phyloP scores from a whole-genome alignment of 2,888 invertebrate genomes.

The Leptinotarsa tumamoca region DNA sequence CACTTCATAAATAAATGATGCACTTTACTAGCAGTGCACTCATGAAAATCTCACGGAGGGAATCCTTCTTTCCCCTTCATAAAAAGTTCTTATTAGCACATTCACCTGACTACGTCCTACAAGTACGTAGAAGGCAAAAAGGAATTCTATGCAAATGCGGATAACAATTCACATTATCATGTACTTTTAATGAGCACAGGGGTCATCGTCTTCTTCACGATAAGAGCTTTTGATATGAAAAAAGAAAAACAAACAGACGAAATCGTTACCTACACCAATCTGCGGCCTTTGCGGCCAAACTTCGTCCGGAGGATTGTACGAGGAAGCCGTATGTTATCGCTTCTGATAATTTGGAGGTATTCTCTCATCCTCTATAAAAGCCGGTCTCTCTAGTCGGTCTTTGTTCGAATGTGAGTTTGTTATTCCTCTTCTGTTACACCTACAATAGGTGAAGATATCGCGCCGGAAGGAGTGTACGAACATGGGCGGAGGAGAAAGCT shows the following conservation, averaged over 20 bases:
- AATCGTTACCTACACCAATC: slow-evolving; percentile 12
- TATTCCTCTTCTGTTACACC: slow-evolving; percentile 10
- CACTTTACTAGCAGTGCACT: not conserved
- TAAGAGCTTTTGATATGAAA: not conserved
- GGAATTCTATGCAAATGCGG: slow-evolving; percentile 37
- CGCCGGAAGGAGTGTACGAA: not conserved
- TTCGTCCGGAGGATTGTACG: not conserved
- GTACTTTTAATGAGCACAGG: slow-evolving; percentile 29
- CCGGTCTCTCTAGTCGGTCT: not conserved
- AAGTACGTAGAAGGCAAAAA: slow-evolving; percentile 23
- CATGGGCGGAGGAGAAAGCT: not conserved
- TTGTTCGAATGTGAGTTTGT: not conserved
- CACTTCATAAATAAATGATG: not conserved
- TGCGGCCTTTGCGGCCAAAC: slow-evolving; percentile 8
- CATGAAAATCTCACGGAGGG: not conserved
- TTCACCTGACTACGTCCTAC: slow-evolving; percentile 29
- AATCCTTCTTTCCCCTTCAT: not conserved
- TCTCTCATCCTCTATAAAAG: not conserved
- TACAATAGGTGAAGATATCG: slow-evolving; percentile 13
- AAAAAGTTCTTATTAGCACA: slow-evolving; percentile 12
- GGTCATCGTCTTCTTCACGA: slow-evolving; percentile 18
- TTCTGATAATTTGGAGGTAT: slow-evolving; percentile 6
- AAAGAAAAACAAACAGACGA: not conserved
- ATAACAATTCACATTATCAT: slow-evolving; percentile 34
- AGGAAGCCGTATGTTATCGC: slow-evolving; percentile 9